phyloP scores from a whole-genome alignment of 37 sponge, comb jelly and placozoan genomes.

The Halichondria panicea region DNA sequence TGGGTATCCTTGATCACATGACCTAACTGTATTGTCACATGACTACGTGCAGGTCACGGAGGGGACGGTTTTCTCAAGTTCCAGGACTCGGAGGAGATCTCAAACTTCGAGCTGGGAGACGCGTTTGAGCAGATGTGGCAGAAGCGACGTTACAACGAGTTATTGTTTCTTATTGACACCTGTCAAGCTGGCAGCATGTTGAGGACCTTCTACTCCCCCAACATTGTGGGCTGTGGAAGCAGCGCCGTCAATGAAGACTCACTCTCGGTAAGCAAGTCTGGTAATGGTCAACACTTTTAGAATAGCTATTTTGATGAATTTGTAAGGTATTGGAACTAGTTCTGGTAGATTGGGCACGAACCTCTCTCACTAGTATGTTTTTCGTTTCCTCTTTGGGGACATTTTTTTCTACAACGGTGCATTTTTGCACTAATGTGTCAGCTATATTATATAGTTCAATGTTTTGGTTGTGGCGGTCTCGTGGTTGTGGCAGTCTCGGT shows the following conservation, averaged over 20 bases:
- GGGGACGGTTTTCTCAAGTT: conserved; percentile 95
- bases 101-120: conserved; percentile 84
- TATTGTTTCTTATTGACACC: conserved; percentile 91
- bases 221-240: conserved; percentile 84
- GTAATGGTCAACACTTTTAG: background rate
- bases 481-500: too few relatives aligned
- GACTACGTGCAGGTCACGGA: conserved; percentile 78
- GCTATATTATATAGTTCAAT: too few relatives aligned
- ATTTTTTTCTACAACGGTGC: too few relatives aligned
- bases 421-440: too few relatives aligned
- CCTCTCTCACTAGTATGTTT: too few relatives aligned
- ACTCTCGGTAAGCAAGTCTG: conserved; percentile 55
- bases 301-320: background rate
- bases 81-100: conserved; percentile 95
- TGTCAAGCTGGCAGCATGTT: conserved; percentile 94
- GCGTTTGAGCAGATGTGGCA: conserved; percentile 98
- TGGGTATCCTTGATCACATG: background rate
- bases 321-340: background rate
- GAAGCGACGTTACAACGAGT: conserved; percentile 88
- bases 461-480: too few relatives aligned
- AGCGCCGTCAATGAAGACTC: conserved; percentile 82
- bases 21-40: background rate
- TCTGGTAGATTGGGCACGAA: too few relatives aligned
- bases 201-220: conserved; percentile 86
- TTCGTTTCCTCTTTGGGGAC: too few relatives aligned